A percentile compares a stretch with the other conserved stretches of the same genome.
phyloP scores from a whole-genome alignment of 2,888 invertebrate genomes.

The Campopleginae sp. region DNA sequence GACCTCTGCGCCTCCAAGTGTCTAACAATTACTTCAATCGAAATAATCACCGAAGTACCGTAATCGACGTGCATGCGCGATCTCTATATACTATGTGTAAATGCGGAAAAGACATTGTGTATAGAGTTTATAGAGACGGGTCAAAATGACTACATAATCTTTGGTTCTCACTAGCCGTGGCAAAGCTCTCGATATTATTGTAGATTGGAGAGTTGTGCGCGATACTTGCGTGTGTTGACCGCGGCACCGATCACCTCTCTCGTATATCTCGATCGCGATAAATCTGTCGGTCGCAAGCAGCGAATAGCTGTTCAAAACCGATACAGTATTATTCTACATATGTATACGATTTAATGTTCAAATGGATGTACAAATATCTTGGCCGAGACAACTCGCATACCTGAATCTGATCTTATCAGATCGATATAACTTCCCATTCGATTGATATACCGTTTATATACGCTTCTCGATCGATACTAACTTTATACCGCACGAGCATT shows the following conservation, averaged over 20 bases:
- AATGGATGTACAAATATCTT: slow-evolving; percentile 39
- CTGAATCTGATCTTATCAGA: slow-evolving; percentile 61
- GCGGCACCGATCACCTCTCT: slow-evolving; percentile 34
- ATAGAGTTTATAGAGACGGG: neutral
- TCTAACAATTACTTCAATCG: neutral
- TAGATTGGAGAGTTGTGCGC: slow-evolving; percentile 39
- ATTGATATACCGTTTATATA: slow-evolving; percentile 58
- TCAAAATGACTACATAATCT: slow-evolving; percentile 28
- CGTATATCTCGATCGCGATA: slow-evolving; percentile 61
- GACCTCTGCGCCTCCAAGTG: neutral
- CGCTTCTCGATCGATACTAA: slow-evolving; percentile 7
- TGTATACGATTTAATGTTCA: slow-evolving; percentile 32
- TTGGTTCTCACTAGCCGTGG: slow-evolving; percentile 9
- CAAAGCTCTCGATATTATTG: slow-evolving; percentile 55
- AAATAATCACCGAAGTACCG: slow-evolving; percentile 16
- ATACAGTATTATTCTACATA: slow-evolving; percentile 41
- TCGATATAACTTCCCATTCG: slow-evolving; percentile 53
- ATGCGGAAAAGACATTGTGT: slow-evolving; percentile 14
- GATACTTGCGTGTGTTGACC: slow-evolving; percentile 61
- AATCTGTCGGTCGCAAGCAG: slow-evolving; percentile 54
- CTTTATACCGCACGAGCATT: slow-evolving; percentile 27
- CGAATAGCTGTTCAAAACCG: slow-evolving; percentile 43
- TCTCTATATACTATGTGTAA: too few relatives aligned
- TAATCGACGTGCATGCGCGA: slow-evolving; percentile 6
- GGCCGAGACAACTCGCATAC: slow-evolving; percentile 52